phyloP scores from a whole-genome alignment of 1,140 invertebrate species.

The Anastatus disparis region DNA sequence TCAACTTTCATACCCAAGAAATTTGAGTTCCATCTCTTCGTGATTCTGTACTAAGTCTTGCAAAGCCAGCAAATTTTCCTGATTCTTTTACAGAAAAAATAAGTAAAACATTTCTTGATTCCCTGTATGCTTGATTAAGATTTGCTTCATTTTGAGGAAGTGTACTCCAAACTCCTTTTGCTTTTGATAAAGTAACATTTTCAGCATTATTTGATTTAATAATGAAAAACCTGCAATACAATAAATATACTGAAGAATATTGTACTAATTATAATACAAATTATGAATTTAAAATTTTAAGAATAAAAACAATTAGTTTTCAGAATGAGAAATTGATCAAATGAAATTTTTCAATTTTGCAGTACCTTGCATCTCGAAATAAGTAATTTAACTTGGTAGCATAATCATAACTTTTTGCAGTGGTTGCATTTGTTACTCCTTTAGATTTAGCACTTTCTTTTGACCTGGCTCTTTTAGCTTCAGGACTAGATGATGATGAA shows the following conservation, averaged over 20 bases:
- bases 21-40: slow-evolving; percentile 88
- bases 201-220: slow-evolving; percentile 99
- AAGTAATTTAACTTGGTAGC: slow-evolving; percentile 92
- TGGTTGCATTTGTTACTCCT: slow-evolving; percentile 44
- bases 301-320: no score
- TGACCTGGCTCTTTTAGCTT: slow-evolving; percentile 65
- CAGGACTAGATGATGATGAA: slow-evolving; percentile 64
- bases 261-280: slow-evolving; percentile 18
- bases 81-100: slow-evolving; percentile 98
- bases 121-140: slow-evolving; percentile 92
- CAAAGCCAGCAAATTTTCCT: slow-evolving; percentile 93
- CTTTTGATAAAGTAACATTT: slow-evolving; percentile 94
- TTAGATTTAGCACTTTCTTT: slow-evolving; percentile 63
- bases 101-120: slow-evolving; percentile 92
- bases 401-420: slow-evolving; percentile 82
- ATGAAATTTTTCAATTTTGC: no score
- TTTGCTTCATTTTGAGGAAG: slow-evolving; percentile 96
- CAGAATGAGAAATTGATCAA: no score
- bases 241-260: slow-evolving; percentile 38
- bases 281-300: no score
- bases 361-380: slow-evolving; percentile 86
- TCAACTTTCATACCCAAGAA: slow-evolving; percentile 79
- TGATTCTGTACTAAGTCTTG: slow-evolving; percentile 87
- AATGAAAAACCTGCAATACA: slow-evolving; percentile 81
- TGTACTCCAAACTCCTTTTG: slow-evolving; percentile 97